Evolutionary conservation across 2,113 vertebrate species (phyloP).

Genomic region (Platichthys stellatus): DNA sequence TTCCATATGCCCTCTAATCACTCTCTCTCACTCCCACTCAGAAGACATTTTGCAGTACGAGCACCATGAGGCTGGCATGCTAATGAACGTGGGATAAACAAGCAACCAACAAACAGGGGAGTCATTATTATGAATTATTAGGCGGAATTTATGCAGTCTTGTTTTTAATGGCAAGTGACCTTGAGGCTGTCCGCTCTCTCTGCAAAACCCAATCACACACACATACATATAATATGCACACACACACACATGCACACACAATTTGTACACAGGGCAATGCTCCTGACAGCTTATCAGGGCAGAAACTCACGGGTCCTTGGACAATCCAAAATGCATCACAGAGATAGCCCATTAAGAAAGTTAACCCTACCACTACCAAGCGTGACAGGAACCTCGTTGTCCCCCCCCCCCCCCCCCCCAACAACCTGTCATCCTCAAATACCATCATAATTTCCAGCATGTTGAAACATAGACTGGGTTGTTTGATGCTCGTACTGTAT

Average conservation of each 20-base stretch:
- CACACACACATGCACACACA: slow-evolving; percentile 11
- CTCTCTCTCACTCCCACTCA: slow-evolving; percentile 56
- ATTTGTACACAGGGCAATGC: slow-evolving; percentile 50
- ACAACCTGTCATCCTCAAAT: not conserved
- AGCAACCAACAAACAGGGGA: slow-evolving; percentile 54
- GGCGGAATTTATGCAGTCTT: slow-evolving; percentile 62
- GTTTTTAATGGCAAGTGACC: slow-evolving; percentile 72
- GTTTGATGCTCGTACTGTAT: slow-evolving; percentile 22
- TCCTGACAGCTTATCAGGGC: slow-evolving; percentile 73
- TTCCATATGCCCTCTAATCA: slow-evolving; percentile 73
- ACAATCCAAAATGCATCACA: slow-evolving; percentile 59
- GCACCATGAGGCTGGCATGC: slow-evolving; percentile 58
- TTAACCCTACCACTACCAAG: slow-evolving; percentile 56
- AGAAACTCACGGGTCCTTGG: slow-evolving; percentile 79
- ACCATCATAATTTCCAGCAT: not conserved
- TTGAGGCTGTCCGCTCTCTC: slow-evolving; percentile 66
- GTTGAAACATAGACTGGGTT: slow-evolving; percentile 10
- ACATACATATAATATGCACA: not conserved
- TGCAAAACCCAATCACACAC: slow-evolving; percentile 28
- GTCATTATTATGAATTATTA: slow-evolving; percentile 77
- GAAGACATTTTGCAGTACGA: slow-evolving; percentile 53
- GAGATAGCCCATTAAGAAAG: slow-evolving; percentile 47
- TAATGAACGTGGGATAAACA: slow-evolving; percentile 72
- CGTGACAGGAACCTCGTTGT: not conserved
- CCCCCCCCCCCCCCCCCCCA: not conserved